phyloP scores from a whole-genome alignment of 2,888 invertebrate species.

The Drosophila putrida region DNA sequence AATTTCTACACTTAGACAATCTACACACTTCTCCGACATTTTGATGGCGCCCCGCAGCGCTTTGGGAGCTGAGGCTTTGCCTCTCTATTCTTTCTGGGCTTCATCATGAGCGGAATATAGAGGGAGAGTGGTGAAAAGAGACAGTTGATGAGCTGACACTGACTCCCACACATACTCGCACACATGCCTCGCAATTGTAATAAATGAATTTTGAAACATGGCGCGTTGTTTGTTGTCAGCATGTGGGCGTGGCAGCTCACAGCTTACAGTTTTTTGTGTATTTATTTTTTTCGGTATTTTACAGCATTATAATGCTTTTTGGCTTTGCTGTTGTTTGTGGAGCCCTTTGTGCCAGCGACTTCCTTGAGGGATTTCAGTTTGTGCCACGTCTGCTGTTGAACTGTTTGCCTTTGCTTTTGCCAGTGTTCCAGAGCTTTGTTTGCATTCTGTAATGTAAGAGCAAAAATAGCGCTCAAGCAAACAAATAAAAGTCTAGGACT shows the following conservation, averaged over 20 bases:
- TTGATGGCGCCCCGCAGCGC: constrained; percentile 58
- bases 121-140: neutral
- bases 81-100: constrained; percentile 17
- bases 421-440: constrained; percentile 32
- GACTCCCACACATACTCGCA: constrained; percentile 8
- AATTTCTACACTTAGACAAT: constrained; percentile 72
- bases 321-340: constrained; percentile 17
- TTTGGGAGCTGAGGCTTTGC: constrained; percentile 44
- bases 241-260: constrained; percentile 63
- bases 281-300: constrained; percentile 16
- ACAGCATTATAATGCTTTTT: constrained; percentile 48
- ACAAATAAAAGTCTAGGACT: constrained; percentile 62
- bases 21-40: constrained; percentile 38
- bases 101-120: neutral
- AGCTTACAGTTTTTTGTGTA: constrained; percentile 20
- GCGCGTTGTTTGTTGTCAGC: constrained; percentile 59
- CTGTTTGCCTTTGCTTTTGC: constrained; percentile 38
- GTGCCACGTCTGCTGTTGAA: constrained; percentile 44
- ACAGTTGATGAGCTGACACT: constrained; percentile 62
- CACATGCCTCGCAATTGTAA: constrained; percentile 54
- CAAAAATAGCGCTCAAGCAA: constrained; percentile 57
- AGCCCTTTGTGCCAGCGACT: constrained; percentile 41
- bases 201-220: constrained; percentile 75
- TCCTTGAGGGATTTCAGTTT: constrained; percentile 67
- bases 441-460: constrained; percentile 55